Evolutionary conservation across 2,113 vertebrate genomes (phyloP).

Genomic region (Hiodon tergisus): DNA sequence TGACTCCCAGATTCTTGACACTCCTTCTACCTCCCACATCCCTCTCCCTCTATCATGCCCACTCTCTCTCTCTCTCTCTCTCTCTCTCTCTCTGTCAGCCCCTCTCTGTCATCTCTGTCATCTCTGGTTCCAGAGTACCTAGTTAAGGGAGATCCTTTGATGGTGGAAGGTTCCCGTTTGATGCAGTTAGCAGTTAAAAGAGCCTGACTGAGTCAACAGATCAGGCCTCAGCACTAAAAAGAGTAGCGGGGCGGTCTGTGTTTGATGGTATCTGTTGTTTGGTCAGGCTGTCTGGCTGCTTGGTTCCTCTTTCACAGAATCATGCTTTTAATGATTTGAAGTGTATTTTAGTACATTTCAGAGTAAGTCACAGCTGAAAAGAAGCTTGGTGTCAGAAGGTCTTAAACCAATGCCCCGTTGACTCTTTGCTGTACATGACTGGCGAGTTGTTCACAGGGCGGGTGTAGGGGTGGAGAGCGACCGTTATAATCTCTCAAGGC

Average conservation of each 20-base stretch:
- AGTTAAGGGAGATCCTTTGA: neutral
- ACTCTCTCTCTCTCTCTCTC: constrained; percentile 27
- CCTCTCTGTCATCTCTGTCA: constrained; percentile 29
- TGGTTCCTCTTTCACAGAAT: constrained; percentile 53
- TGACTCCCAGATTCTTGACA: constrained; percentile 1
- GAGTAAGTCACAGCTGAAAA: neutral
- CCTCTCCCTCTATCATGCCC: constrained; percentile 6
- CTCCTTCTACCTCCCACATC: neutral
- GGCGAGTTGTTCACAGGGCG: too few species aligned
- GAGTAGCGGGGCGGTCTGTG: neutral
- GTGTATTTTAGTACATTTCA: constrained; percentile 25
- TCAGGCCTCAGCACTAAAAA: neutral
- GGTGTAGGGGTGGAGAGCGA: too few species aligned
- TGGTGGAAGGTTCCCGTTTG: neutral
- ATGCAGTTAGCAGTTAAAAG: neutral
- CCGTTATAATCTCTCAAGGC: too few species aligned
- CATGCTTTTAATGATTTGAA: constrained; percentile 31
- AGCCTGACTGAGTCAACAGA: constrained; percentile 1
- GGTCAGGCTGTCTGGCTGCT: constrained; percentile 39
- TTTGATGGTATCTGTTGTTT: constrained; percentile 49
- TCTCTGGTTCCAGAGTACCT: neutral
- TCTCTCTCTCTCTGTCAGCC: constrained; percentile 43
- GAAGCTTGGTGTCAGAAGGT: too few species aligned
- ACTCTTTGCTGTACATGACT: too few species aligned
- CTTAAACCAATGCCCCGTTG: too few species aligned